Base-by-base conservation (phyloP, 2,113 vertebrate genomes). In the Ailuropoda melanoleuca region DNA sequence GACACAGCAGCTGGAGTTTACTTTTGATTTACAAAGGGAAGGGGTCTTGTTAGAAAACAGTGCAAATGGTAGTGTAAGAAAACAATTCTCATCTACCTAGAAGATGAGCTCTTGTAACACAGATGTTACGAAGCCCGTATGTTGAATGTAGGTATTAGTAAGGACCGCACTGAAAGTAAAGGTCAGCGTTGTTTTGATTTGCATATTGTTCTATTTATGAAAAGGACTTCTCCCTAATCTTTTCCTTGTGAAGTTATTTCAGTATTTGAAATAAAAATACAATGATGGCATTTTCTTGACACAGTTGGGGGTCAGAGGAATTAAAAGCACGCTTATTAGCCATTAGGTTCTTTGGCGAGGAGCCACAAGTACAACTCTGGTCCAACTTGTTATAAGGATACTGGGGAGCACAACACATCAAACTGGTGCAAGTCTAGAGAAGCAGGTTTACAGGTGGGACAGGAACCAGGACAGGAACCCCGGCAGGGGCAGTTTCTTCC, bases 151-250 rank as follows among this genome's bases (percentile, higher is more conserved):
- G 13, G 26, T 8, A 23, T 39, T 74, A 82, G 60, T 21, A 93
- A 43, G 23, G 34, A 72, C 50, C 43, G 4, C 34, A 48, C 58
- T 66, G 31, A 60, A 97, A 97, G 77, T 64, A 64, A 88, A 90
- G 13, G 21, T 77, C 82, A 91, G 26, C 23, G 74, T 60, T 46
- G 34, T 75, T 95, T 92, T 89, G 92, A 92, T 89, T 77, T 93
- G 39, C 34, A 96, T 68, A 18, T 66, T 88, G 18, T 94, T 83
- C n/a, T 68, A 18, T 50, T 96, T 81, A 72, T 12, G 50, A 39
- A 70, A 89, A 95, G 50, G 50, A 89, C 13, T 64, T 82, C 72
- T 66, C 74, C 10, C 24, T 83, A 58, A 77, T 78, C n/a, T 88
- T 39, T 82, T 85, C n/a, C 17, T 78, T 93, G 48, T 68, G 26